Conservation (phyloP, 2,888 invertebrate species). For the Escarpia spicata region DNA sequence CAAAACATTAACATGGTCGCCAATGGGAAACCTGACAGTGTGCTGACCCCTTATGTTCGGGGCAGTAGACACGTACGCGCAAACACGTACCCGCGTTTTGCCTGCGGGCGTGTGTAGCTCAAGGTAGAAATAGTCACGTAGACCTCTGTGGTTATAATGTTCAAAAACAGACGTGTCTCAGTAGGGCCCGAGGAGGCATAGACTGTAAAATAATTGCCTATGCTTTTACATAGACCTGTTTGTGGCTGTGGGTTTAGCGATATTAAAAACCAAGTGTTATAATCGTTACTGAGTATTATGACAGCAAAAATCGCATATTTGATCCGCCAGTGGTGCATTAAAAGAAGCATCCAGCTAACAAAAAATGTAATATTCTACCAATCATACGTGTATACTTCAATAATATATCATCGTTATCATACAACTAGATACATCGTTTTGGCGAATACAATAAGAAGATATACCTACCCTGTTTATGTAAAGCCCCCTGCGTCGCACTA, state of each 20-base stretch:
- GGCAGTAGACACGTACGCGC: conserved; percentile 2
- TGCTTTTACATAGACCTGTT: too few species aligned
- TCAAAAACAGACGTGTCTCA: too few species aligned
- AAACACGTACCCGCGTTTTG: not conserved
- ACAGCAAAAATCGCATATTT: not conserved
- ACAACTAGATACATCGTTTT: not conserved
- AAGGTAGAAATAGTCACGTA: not conserved
- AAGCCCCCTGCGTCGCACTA: not conserved
- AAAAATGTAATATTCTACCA: not conserved
- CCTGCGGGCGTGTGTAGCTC: not conserved
- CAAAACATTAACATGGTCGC: too few species aligned
- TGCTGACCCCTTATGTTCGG: too few species aligned
- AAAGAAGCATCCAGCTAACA: not conserved
- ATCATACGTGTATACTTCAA: too few species aligned
- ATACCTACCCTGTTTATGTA: not conserved
- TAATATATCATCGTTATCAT: not conserved
- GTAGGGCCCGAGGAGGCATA: too few species aligned
- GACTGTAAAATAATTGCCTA: too few species aligned
- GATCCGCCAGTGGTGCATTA: not conserved
- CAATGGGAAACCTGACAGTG: too few species aligned
- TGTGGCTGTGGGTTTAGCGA: too few species aligned
- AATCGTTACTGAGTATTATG: not conserved
- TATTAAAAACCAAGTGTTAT: not conserved
- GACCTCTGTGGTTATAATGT: not conserved
- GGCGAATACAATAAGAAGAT: not conserved